Evolutionary conservation across 1,140 invertebrate genomes (phyloP), one percentile per base, ranked within the genome.

Genomic region (Eupristina koningsbergeri): DNA sequence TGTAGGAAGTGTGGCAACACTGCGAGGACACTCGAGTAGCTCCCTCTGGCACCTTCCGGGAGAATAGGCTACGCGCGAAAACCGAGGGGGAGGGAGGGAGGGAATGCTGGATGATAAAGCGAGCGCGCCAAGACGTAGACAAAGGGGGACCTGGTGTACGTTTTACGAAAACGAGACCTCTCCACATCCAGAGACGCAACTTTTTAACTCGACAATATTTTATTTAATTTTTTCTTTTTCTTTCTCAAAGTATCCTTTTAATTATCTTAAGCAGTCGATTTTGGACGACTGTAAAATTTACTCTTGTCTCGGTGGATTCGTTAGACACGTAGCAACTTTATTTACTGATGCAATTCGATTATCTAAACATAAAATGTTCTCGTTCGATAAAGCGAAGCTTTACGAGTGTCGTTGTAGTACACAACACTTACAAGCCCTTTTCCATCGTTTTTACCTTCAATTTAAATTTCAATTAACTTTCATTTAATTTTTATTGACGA

Each of bases 1-100:
- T 31, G 36, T 6, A 13, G 88, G 90, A 91, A 88, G 88, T 91
- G 91, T 91, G 90, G 91, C 91, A 91, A 91, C 91, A 90, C 89
- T 90, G 91, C 89, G 90, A 91, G 89, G 89, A 84, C 89, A 88
- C 87, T 88, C 85, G 84, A 88, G 87, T 87, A n/a, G n/a, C 86
- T 85, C 67, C 58, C 31, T 69, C 45, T 9, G 17, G 39, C 80
- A 3, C 69, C 45, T 11, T 80, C 79, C 74, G 88, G 86, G 87
- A 88, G 87, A 86, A 86, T n/a, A 81, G 84, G 87, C 86, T 86
- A 31, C 87, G 84, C 86, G 85, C 63, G 87, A 58, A 87, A 45
- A 86, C 85, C 84, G 88, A 81, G 79, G 80, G 83, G 74, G 77
- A 85, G 67, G 81, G 31, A 81, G 75, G 83, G 84, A 58, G 39